Conservation (phyloP, 2,888 invertebrate species). For the Dryocosmus kuriphilus region DNA sequence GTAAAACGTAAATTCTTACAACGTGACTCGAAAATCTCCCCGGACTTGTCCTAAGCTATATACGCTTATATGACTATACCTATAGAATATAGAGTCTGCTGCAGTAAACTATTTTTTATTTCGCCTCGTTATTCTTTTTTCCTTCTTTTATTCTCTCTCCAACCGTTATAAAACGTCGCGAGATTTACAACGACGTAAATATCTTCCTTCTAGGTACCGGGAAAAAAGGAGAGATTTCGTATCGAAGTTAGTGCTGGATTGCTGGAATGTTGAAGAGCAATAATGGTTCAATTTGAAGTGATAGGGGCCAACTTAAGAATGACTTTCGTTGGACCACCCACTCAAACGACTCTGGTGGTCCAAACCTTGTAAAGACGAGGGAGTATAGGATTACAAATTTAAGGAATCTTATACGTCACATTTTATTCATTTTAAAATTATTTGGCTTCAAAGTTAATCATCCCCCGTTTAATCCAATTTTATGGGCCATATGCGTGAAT, state of each 20-base stretch:
- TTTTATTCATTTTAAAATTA: neutral
- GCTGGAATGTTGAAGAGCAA: slow-evolving; percentile 33
- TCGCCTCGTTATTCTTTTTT: slow-evolving; percentile 33
- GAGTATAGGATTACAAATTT: slow-evolving; percentile 28
- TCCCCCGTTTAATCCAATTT: neutral
- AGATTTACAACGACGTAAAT: slow-evolving; percentile 29
- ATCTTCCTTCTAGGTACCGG: slow-evolving; percentile 32
- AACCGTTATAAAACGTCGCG: slow-evolving; percentile 33
- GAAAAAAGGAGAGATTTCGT: slow-evolving; percentile 16
- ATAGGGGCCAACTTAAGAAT: slow-evolving; percentile 33
- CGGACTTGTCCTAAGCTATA: neutral
- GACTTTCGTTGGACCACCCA: slow-evolving; percentile 35
- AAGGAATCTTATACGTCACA: slow-evolving; percentile 1
- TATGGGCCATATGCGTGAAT: neutral
- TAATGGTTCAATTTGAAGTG: slow-evolving; percentile 33
- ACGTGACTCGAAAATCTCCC: slow-evolving; percentile 39
- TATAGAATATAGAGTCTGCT: slow-evolving; percentile 31
- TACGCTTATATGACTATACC: slow-evolving; percentile 18
- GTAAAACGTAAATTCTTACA: slow-evolving; percentile 40
- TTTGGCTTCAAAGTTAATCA: neutral
- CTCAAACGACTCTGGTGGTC: slow-evolving; percentile 40
- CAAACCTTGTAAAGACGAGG: neutral
- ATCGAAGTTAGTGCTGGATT: slow-evolving; percentile 23
- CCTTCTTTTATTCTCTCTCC: slow-evolving; percentile 34
- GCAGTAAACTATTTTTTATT: slow-evolving; percentile 36